Percentiles rank a stretch among this genome's conserved stretches.
Evolutionary conservation across 2,888 invertebrate genomes (phyloP).

Genomic region (Melanostoma mellinum): DNA sequence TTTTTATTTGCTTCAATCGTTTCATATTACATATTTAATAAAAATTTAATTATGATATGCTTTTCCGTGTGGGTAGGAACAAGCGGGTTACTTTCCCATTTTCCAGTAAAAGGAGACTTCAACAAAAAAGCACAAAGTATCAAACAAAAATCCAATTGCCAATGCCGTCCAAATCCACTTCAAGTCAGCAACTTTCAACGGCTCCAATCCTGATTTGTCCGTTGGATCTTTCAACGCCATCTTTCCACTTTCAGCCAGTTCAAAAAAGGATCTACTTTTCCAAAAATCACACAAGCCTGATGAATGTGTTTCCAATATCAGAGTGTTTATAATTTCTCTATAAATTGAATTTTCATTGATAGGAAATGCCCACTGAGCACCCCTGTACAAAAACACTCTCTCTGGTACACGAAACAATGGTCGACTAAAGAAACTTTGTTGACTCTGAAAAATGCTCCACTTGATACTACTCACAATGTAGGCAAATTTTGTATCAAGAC

Average conservation of each 20-base stretch:
- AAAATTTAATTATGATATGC: too few relatives aligned
- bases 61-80: too few relatives aligned
- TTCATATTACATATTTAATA: too few relatives aligned
- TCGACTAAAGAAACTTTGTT: background rate
- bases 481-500: background rate
- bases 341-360: conserved; percentile 6
- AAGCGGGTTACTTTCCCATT: too few relatives aligned
- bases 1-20: too few relatives aligned
- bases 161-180: conserved; percentile 7
- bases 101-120: too few relatives aligned
- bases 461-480: background rate
- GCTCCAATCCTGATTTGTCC: too few relatives aligned
- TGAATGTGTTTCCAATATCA: background rate
- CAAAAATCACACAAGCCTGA: conserved; percentile 1
- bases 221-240: background rate
- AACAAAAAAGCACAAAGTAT: too few relatives aligned
- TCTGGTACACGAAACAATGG: background rate
- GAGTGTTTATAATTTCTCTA: background rate
- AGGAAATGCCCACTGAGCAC: background rate
- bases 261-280: background rate
- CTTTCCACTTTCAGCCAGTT: background rate
- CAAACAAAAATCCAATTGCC: too few relatives aligned
- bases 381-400: background rate
- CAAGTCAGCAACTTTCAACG: background rate
- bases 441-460: background rate